Conservation (phyloP, 2,888 invertebrate species). For the Leucania comma region DNA sequence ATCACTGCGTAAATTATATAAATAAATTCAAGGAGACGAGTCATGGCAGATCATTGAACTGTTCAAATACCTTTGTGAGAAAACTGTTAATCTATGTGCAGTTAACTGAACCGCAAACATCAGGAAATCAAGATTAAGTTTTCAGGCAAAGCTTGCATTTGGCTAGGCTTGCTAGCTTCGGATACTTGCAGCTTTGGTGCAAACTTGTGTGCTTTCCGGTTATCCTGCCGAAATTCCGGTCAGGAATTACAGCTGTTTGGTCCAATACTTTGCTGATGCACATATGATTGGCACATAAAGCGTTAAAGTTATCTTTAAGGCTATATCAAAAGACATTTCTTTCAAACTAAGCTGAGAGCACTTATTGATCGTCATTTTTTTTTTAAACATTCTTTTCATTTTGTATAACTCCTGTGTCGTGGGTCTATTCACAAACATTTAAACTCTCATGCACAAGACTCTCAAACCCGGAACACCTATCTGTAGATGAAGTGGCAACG, state of each 20-base stretch:
- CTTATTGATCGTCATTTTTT: too few species aligned
- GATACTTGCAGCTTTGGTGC: conserved; percentile 1
- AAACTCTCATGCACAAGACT: too few species aligned
- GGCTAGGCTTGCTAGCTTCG: too few species aligned
- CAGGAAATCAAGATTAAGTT: not conserved
- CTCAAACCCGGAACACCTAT: too few species aligned
- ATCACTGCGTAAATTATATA: conserved; percentile 31
- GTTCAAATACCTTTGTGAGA: conserved; percentile 8
- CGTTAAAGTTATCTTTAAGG: not conserved
- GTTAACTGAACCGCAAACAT: conserved; percentile 24
- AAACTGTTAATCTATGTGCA: conserved; percentile 16
- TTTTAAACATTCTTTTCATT: too few species aligned
- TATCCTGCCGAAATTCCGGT: conserved; percentile 1
- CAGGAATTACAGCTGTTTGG: not conserved
- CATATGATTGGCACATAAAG: not conserved
- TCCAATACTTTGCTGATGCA: not conserved
- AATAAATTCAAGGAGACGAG: conserved; percentile 41
- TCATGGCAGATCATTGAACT: conserved; percentile 36
- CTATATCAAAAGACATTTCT: too few species aligned
- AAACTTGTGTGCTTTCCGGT: conserved; percentile 11
- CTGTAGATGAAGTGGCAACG: too few species aligned
- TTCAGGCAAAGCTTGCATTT: conserved; percentile 8
- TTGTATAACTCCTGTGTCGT: too few species aligned
- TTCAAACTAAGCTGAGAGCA: too few species aligned
- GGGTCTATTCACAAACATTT: too few species aligned